phyloP scores from a whole-genome alignment of 1,140 invertebrate genomes.

The Frieseomelitta varia region DNA sequence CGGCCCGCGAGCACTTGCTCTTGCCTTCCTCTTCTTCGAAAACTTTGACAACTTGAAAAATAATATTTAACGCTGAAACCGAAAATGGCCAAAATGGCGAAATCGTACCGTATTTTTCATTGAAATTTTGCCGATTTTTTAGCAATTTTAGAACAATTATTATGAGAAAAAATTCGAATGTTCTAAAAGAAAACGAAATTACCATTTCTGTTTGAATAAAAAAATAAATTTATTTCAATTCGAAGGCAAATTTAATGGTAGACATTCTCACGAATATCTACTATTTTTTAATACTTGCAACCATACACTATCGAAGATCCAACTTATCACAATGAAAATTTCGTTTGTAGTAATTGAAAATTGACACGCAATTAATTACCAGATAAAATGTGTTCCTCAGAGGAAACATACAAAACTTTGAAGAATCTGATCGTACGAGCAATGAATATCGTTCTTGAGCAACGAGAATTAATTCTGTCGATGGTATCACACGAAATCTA shows the following conservation, averaged over 20 bases:
- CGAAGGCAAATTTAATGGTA: background rate
- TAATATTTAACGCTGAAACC: too few relatives aligned
- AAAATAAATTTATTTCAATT: too few relatives aligned
- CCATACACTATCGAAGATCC: background rate
- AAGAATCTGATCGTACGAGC: background rate
- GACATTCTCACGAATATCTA: background rate
- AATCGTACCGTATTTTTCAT: too few relatives aligned
- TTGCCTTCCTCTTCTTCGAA: background rate
- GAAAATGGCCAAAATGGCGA: too few relatives aligned
- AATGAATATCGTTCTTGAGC: background rate
- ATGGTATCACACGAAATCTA: conserved; percentile 25
- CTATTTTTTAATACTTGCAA: background rate
- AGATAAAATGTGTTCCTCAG: background rate
- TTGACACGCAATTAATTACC: background rate
- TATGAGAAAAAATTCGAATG: too few relatives aligned
- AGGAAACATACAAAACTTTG: background rate
- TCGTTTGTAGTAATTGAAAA: background rate
- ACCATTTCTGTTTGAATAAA: too few relatives aligned
- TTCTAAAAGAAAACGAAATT: too few relatives aligned
- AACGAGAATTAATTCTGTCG: conserved; percentile 20
- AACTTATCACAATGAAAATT: background rate
- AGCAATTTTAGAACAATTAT: too few relatives aligned
- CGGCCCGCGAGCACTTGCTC: background rate
- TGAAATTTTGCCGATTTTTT: too few relatives aligned
- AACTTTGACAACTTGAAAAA: background rate